Percentiles rank a stretch among this genome's conserved stretches.
These are phyloP conservation scores for Chlorodrepanis virens DNA, from an alignment of 2,113 vertebrate genomes.

Conservation along the genomic window DNA sequence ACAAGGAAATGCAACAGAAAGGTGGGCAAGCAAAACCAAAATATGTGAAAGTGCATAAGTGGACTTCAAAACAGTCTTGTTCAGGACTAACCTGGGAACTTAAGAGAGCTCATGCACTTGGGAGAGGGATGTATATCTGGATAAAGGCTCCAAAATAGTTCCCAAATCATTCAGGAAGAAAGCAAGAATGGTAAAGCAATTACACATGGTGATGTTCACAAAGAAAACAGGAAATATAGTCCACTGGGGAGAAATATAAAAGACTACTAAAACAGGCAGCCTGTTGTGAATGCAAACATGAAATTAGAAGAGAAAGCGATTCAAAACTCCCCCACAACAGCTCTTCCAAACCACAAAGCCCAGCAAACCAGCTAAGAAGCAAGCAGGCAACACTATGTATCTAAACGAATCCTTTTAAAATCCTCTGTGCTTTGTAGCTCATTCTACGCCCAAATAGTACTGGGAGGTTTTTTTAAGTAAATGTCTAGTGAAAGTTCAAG, in stretches of 20 bases:
- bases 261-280: constrained; percentile 35
- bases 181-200: constrained; percentile 44
- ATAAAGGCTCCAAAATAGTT: not conserved
- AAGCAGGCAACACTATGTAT: not conserved
- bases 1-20: not conserved
- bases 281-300: constrained; percentile 15
- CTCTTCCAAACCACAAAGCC: not conserved
- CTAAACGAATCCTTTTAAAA: not conserved
- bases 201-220: constrained; percentile 3
- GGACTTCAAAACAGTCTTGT: not conserved
- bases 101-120: not conserved
- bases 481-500: not conserved
- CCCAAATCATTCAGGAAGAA: constrained; percentile 22
- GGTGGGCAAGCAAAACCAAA: not conserved
- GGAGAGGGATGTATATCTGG: not conserved
- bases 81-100: not conserved
- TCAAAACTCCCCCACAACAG: not conserved
- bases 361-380: not conserved
- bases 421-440: not conserved
- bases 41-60: not conserved
- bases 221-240: constrained; percentile 42
- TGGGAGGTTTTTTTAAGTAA: not conserved
- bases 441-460: not conserved
- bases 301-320: not conserved
- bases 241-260: constrained; percentile 26